These are phyloP conservation scores for Paracentrotus lividus DNA, from an alignment of 53 echinoderm and acorn worm species.

Conservation along the genomic window DNA sequence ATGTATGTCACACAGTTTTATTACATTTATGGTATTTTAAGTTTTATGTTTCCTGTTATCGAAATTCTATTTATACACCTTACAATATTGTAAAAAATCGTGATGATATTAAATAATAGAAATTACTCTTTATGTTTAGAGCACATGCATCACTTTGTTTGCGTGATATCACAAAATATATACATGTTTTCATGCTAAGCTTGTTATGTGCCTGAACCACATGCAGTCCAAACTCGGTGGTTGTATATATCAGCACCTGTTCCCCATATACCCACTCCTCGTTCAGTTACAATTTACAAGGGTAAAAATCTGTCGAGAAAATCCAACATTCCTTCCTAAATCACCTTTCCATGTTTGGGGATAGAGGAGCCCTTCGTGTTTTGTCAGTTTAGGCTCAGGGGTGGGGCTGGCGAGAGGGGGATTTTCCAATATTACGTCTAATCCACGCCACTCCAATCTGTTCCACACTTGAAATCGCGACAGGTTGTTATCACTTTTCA, in stretches of 20 bases:
- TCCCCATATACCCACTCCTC: not conserved
- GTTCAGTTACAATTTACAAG: not conserved
- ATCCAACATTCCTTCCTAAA: constrained; percentile 43
- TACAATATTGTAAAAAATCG: not conserved
- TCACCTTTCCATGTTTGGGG: constrained; percentile 54
- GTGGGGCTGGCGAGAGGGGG: too few relatives aligned
- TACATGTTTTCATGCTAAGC: not conserved
- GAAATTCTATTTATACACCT: not conserved
- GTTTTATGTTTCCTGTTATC: not conserved
- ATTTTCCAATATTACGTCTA: constrained; percentile 39
- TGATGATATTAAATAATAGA: not conserved
- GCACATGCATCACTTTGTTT: not conserved
- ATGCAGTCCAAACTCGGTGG: not conserved
- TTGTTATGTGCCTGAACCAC: not conserved
- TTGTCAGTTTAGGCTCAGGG: constrained; percentile 45
- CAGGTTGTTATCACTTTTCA: constrained; percentile 17
- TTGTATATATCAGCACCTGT: constrained; percentile 6
- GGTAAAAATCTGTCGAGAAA: not conserved
- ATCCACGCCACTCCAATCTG: constrained; percentile 53
- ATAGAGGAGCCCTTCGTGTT: constrained; percentile 28
- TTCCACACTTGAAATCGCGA: not conserved
- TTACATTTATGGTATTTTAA: not conserved
- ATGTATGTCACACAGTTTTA: not conserved
- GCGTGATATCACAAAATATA: not conserved
- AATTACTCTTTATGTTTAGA: not conserved